A percentile compares a stretch with the other conserved stretches of the same genome.
phyloP scores from a whole-genome alignment of 2,113 vertebrate species.

The Rhynchomys soricoides region DNA sequence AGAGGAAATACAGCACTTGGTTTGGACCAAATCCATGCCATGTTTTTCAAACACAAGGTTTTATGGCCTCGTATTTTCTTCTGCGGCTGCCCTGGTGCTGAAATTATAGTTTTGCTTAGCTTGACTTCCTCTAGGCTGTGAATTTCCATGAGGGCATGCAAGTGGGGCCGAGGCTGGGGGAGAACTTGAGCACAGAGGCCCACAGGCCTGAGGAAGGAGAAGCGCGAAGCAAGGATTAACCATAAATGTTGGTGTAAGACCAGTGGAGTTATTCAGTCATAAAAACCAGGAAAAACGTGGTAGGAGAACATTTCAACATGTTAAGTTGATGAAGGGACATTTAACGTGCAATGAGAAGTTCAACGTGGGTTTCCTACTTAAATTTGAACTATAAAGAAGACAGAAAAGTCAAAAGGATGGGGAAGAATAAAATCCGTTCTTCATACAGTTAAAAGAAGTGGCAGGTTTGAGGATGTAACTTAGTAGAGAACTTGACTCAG shows the following conservation, averaged over 20 bases:
- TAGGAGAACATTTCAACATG: background rate
- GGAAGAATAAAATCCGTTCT: background rate
- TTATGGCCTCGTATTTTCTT: background rate
- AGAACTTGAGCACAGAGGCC: rapidly evolving
- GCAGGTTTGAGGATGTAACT: background rate
- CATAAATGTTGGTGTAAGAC: background rate
- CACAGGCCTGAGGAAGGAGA: background rate
- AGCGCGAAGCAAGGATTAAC: background rate
- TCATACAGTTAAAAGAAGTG: background rate
- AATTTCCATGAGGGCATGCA: background rate
- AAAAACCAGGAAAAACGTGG: background rate
- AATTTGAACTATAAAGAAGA: background rate
- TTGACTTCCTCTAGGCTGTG: constrained; percentile 8
- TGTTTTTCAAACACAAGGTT: constrained; percentile 49
- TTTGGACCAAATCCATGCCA: constrained; percentile 25
- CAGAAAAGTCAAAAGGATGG: background rate
- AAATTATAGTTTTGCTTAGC: constrained; percentile 9
- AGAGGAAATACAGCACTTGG: background rate
- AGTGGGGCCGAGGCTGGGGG: background rate
- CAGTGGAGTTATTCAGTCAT: background rate
- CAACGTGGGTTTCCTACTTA: background rate
- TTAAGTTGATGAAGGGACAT: background rate
- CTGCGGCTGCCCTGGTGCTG: background rate
- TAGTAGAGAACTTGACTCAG: background rate
- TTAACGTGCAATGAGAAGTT: background rate